These are phyloP conservation scores for Odontesthes bonariensis DNA, from an alignment of 2,113 vertebrate genomes.

Conservation along the genomic window DNA sequence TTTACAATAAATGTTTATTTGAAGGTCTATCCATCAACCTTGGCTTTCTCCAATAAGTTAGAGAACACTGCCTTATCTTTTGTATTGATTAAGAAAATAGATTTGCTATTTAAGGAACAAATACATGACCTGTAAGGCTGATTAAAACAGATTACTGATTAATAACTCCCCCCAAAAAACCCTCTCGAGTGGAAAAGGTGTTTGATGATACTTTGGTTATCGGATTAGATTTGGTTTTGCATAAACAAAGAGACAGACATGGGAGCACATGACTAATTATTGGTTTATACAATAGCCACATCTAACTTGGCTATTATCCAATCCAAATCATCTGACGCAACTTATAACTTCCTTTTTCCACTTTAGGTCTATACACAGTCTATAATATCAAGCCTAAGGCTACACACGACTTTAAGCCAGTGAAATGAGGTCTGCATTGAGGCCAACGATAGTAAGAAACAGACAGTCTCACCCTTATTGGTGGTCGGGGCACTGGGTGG, in stretches of 20 bases:
- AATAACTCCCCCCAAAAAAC: too few species aligned
- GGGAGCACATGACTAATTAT: neutral
- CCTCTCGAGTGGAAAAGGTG: too few species aligned
- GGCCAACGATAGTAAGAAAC: neutral
- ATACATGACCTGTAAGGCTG: too few species aligned
- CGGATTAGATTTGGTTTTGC: too few species aligned
- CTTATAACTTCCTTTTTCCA: neutral
- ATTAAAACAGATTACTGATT: too few species aligned
- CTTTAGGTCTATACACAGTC: neutral
- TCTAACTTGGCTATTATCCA: conserved; percentile 9
- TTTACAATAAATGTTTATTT: neutral
- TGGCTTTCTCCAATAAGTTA: too few species aligned
- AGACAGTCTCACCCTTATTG: conserved; percentile 85
- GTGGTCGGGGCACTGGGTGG: conserved; percentile 72
- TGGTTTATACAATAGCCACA: conserved; percentile 19
- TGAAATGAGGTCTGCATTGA: neutral
- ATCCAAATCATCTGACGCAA: conserved; percentile 36
- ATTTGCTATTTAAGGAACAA: too few species aligned
- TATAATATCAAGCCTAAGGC: conserved; percentile 22
- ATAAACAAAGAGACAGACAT: neutral
- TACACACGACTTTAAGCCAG: conserved; percentile 28
- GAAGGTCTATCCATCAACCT: too few species aligned
- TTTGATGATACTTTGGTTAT: neutral
- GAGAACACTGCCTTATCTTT: too few species aligned
- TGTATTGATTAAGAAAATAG: too few species aligned